Evolutionary conservation across 2,888 invertebrate species (phyloP).

Genomic region (Cabera pusaria): DNA sequence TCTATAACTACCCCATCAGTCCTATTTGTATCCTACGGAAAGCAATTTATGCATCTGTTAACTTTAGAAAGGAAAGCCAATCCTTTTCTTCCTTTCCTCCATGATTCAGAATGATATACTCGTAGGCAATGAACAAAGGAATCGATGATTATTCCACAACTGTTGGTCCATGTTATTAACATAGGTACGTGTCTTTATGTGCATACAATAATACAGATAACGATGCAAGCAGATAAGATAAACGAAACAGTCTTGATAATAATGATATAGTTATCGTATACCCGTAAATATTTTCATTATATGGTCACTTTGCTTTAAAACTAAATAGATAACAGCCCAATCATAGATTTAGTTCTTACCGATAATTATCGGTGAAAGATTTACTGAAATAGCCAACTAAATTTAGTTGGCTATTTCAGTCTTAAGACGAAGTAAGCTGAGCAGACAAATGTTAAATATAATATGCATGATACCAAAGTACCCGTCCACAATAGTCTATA

Average conservation of each 20-base stretch:
- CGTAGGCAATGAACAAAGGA: too few relatives aligned
- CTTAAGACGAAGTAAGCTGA: too few relatives aligned
- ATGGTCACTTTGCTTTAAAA: not conserved
- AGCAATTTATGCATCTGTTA: slow-evolving; percentile 17
- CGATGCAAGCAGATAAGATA: slow-evolving; percentile 20
- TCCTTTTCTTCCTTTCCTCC: slow-evolving; percentile 3
- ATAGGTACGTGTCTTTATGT: slow-evolving; percentile 3
- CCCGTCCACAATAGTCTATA: slow-evolving; percentile 8
- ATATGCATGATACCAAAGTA: slow-evolving; percentile 9
- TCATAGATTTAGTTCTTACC: too few relatives aligned
- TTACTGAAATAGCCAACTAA: too few relatives aligned
- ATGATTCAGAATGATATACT: too few relatives aligned
- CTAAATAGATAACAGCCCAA: too few relatives aligned
- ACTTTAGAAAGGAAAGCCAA: slow-evolving; percentile 5
- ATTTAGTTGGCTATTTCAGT: too few relatives aligned
- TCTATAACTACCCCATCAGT: slow-evolving; percentile 25
- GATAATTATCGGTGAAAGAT: too few relatives aligned
- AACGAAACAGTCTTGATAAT: slow-evolving; percentile 10
- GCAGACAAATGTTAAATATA: slow-evolving; percentile 7
- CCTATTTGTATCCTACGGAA: slow-evolving; percentile 15
- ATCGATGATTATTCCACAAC: too few relatives aligned
- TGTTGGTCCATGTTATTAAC: too few relatives aligned
- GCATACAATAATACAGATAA: slow-evolving; percentile 17
- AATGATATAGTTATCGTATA: too few relatives aligned
- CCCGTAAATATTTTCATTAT: too few relatives aligned